phyloP scores from a whole-genome alignment of 2,797 vertebrate species.

The Chloroceryle inda region DNA sequence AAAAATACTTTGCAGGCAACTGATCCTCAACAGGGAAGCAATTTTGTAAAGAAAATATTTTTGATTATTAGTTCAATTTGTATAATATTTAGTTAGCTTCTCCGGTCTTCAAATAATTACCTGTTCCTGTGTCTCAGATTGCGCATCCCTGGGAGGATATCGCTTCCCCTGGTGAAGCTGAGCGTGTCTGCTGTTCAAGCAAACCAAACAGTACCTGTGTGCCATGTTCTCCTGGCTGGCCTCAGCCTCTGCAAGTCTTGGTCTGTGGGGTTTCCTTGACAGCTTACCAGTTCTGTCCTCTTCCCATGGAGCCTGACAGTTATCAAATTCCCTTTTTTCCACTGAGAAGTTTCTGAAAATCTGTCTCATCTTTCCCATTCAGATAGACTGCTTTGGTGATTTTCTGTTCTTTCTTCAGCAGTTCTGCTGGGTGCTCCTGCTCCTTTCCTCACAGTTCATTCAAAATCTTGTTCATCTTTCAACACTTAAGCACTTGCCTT shows the following conservation, averaged over 20 bases:
- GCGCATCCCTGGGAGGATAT: not conserved
- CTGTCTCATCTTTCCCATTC: not conserved
- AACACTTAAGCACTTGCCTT: not conserved
- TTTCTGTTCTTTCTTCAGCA: not conserved
- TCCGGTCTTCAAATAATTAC: not conserved
- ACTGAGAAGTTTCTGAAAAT: not conserved
- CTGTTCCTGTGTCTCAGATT: not conserved
- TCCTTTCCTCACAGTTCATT: not conserved
- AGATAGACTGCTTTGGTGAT: not conserved
- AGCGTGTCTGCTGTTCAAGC: not conserved
- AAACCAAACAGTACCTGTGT: fast-evolving
- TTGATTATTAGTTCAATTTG: not conserved
- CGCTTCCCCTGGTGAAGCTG: not conserved
- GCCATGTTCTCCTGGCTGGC: fast-evolving
- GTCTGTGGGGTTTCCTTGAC: fast-evolving
- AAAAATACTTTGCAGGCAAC: slow-evolving; percentile 14
- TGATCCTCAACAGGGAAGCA: not conserved
- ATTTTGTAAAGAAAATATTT: not conserved
- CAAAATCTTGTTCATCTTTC: not conserved
- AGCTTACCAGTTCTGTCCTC: not conserved
- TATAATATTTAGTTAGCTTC: not conserved
- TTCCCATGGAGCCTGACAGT: not conserved
- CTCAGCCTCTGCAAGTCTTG: not conserved
- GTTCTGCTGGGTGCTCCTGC: not conserved
- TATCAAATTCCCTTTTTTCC: not conserved